Evolutionary conservation across 2,888 invertebrate species (phyloP).

Genomic region (Scaptomyza cyrtandrae): DNA sequence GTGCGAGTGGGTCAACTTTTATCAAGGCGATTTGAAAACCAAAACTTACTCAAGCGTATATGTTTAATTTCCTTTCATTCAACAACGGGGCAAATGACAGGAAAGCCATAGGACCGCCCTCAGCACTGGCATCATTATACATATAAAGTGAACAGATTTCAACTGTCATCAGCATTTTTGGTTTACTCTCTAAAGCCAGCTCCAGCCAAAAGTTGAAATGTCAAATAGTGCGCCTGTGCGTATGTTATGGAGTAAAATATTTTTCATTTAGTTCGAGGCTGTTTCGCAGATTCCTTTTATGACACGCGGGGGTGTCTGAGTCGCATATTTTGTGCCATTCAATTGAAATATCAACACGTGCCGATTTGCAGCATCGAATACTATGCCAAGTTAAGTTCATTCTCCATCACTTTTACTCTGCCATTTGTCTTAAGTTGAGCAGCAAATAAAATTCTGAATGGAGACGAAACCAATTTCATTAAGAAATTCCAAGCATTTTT

Average conservation of each 20-base stretch:
- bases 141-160: constrained; percentile 31
- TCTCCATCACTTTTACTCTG: constrained; percentile 24
- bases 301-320: constrained; percentile 31
- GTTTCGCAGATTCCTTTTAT: constrained; percentile 6
- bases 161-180: constrained; percentile 60
- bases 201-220: constrained; percentile 62
- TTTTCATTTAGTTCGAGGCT: constrained; percentile 48
- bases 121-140: constrained; percentile 23
- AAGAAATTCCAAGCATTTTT: constrained; percentile 76
- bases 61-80: constrained; percentile 73
- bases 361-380: constrained; percentile 39
- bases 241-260: constrained; percentile 47
- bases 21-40: constrained; percentile 33
- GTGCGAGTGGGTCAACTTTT: constrained; percentile 44
- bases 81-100: constrained; percentile 30
- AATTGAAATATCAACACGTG: constrained; percentile 79
- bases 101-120: constrained; percentile 31
- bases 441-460: constrained; percentile 1
- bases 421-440: constrained; percentile 68
- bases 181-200: constrained; percentile 29
- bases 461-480: constrained; percentile 64
- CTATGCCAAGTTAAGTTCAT: constrained; percentile 17
- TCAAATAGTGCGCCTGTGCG: constrained; percentile 56
- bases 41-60: constrained; percentile 56
- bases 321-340: constrained; percentile 70